These are phyloP conservation scores for Turritopsis rubra DNA, from an alignment of 30 jellyfish, hydroid and myxozoan genomes.

Conservation along the genomic window DNA sequence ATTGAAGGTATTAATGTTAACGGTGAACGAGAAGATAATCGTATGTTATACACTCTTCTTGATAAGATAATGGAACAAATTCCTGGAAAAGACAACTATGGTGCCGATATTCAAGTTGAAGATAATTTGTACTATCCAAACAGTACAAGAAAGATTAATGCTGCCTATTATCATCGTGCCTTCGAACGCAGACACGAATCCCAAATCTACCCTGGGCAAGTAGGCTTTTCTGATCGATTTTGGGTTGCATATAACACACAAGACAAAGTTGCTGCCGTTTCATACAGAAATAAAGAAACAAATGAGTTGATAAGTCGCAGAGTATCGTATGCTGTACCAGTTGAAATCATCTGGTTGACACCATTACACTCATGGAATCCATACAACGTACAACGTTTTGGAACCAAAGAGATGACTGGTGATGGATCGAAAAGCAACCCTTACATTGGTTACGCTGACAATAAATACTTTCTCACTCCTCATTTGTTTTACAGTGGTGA, in stretches of 20 bases:
- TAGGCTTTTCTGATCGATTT: conserved; percentile 25
- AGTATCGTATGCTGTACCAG: conserved; percentile 28
- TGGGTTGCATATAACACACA: conserved; percentile 31
- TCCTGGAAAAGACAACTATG: conserved; percentile 82
- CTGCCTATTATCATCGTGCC: conserved; percentile 63
- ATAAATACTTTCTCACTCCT: conserved; percentile 24
- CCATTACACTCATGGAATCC: conserved; percentile 33
- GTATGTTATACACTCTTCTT: conserved; percentile 28
- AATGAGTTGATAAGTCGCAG: not conserved
- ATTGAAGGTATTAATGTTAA: conserved; percentile 34
- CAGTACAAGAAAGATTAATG: conserved; percentile 37
- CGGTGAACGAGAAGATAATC: conserved; percentile 28
- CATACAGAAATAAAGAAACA: not conserved
- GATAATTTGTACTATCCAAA: conserved; percentile 28
- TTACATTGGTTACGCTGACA: not conserved
- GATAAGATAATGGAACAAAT: conserved; percentile 72
- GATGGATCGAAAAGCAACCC: not conserved
- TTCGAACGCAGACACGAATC: no score
- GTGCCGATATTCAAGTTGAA: conserved; percentile 41
- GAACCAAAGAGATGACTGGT: conserved; percentile 7
- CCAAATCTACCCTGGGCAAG: not conserved
- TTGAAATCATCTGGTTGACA: conserved; percentile 29
- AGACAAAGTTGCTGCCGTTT: conserved; percentile 12
- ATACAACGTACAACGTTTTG: conserved; percentile 4
- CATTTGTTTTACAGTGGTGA: conserved; percentile 21